phyloP scores from a whole-genome alignment of 2,113 vertebrate species.

The Mustela nigripes region DNA sequence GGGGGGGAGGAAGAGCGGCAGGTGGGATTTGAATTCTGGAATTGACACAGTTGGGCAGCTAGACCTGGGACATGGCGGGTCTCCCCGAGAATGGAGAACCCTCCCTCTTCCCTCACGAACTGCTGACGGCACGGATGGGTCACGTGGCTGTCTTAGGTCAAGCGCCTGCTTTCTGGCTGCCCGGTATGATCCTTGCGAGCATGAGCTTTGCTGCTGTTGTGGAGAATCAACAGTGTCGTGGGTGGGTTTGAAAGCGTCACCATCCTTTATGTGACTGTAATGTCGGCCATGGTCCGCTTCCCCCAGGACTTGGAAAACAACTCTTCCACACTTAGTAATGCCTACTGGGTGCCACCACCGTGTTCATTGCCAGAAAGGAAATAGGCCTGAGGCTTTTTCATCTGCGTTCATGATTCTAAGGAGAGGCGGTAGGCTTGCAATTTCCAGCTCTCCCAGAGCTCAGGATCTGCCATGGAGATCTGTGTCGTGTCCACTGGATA shows the following conservation, averaged over 20 bases:
- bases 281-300: background rate
- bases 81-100: background rate
- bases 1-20: background rate
- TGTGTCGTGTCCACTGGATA: background rate
- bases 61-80: background rate
- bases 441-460: background rate
- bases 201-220: background rate
- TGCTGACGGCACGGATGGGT: background rate
- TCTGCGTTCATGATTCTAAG: background rate
- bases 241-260: background rate
- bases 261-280: background rate
- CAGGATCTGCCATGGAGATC: background rate
- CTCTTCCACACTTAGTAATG: background rate
- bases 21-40: background rate
- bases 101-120: background rate
- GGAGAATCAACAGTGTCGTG: background rate
- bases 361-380: background rate
- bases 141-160: rapidly evolving
- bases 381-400: background rate
- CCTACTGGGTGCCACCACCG: background rate
- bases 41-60: background rate
- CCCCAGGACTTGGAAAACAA: background rate
- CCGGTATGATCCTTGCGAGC: background rate
- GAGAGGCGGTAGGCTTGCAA: background rate
- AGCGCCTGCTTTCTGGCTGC: background rate